phyloP scores from a whole-genome alignment of 2,888 invertebrate species.

The Machimus rusticus region DNA sequence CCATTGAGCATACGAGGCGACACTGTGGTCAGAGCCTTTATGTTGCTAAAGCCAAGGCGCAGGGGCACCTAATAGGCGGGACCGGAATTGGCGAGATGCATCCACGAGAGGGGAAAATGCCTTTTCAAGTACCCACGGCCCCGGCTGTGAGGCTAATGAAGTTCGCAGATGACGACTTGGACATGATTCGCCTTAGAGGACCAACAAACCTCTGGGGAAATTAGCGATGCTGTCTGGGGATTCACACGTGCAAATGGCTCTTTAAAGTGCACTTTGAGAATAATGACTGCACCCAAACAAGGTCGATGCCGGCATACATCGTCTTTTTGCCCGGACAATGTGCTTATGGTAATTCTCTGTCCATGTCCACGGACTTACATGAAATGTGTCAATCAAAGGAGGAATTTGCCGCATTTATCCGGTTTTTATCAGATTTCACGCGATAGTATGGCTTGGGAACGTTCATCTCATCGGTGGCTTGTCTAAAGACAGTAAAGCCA shows the following conservation, averaged over 20 bases:
- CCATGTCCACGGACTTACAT: background rate
- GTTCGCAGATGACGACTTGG: constrained; percentile 12
- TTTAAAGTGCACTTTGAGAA: constrained; percentile 10
- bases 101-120: background rate
- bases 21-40: background rate
- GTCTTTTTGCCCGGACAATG: background rate
- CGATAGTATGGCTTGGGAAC: background rate
- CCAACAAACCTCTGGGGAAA: background rate
- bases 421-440: background rate
- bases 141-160: constrained; percentile 2
- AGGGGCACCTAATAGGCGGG: background rate
- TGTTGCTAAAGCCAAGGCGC: background rate
- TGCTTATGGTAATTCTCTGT: background rate
- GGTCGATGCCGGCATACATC: background rate
- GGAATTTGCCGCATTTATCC: background rate
- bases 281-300: constrained; percentile 5
- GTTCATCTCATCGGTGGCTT: background rate
- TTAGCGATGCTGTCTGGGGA: constrained; percentile 20
- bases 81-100: background rate
- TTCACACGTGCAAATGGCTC: constrained; percentile 31
- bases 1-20: background rate
- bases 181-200: background rate
- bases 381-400: background rate
- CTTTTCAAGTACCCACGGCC: background rate
- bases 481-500: background rate